A percentile compares a stretch with the other conserved stretches of the same genome.
Evolutionary conservation across 2,888 invertebrate genomes (phyloP).

Genomic region (Monopis laevigella): DNA sequence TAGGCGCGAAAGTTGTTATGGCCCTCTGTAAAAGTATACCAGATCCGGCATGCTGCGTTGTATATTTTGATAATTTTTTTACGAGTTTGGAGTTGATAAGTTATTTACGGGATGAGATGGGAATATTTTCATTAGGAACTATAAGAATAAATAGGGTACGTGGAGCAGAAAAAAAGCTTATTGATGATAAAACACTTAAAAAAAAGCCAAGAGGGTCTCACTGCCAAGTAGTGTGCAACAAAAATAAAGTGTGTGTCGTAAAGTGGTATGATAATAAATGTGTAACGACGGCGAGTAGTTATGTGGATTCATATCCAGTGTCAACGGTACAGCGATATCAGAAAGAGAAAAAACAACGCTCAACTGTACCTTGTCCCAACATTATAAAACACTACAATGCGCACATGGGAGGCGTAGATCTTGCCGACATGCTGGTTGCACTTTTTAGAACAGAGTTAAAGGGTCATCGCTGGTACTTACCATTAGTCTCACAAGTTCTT

Average conservation of each 20-base stretch:
- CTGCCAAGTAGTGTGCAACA: conserved; percentile 15
- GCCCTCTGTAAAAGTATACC: conserved; percentile 22
- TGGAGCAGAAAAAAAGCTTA: conserved; percentile 16
- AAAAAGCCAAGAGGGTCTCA: conserved; percentile 16
- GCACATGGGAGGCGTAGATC: conserved; percentile 15
- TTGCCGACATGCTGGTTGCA: conserved; percentile 14
- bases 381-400: conserved; percentile 14
- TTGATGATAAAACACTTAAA: conserved; percentile 16
- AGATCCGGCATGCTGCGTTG: conserved; percentile 13
- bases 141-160: conserved; percentile 17
- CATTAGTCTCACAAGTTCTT: conserved; percentile 5
- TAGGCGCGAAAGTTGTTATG: conserved; percentile 27
- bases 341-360: conserved; percentile 12
- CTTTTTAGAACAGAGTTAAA: conserved; percentile 14
- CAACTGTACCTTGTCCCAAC: conserved; percentile 13
- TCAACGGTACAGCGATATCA: conserved; percentile 11
- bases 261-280: conserved; percentile 16
- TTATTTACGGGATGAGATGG: conserved; percentile 11
- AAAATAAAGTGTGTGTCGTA: conserved; percentile 10
- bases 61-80: conserved; percentile 20
- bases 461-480: conserved; percentile 14
- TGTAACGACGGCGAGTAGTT: conserved; percentile 14
- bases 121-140: conserved; percentile 18
- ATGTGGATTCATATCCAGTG: conserved; percentile 10
- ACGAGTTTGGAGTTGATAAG: conserved; percentile 15